A percentile compares a stretch with the other conserved stretches of the same genome.
These are phyloP conservation scores for Pseudobourletiella spinata DNA, from an alignment of 1,140 invertebrate genomes.

Conservation along the genomic window DNA sequence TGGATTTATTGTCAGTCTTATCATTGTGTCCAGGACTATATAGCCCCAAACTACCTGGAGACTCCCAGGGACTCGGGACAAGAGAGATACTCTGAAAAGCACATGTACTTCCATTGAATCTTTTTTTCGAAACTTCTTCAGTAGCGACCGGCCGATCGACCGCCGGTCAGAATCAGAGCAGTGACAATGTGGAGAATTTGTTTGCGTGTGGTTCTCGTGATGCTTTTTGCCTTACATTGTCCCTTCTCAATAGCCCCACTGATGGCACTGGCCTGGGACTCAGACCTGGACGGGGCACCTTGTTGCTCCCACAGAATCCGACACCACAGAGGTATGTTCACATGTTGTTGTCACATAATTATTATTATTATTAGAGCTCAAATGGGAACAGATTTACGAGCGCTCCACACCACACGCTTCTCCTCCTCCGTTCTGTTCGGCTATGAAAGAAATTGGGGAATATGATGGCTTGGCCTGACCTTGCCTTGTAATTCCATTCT, in stretches of 20 bases:
- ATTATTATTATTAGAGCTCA: background rate
- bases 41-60: too few species aligned
- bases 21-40: too few species aligned
- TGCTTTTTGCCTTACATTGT: conserved; percentile 36
- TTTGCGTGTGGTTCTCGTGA: conserved; percentile 35
- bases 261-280: conserved; percentile 35
- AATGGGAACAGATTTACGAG: too few species aligned
- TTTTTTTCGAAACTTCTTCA: background rate
- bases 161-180: conserved; percentile 2
- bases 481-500: background rate
- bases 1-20: too few species aligned
- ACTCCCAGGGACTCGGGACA: too few species aligned
- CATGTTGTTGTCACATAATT: background rate
- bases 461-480: background rate
- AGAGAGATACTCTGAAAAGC: too few species aligned
- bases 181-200: conserved; percentile 33
- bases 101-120: background rate
- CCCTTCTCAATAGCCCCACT: conserved; percentile 35
- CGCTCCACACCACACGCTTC: too few species aligned
- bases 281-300: conserved; percentile 32
- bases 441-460: too few species aligned
- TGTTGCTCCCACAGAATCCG: conserved; percentile 35
- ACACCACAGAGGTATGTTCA: conserved; percentile 35
- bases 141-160: background rate
- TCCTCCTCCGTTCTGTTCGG: too few species aligned